Evolutionary conservation across 2,888 invertebrate species (phyloP), one percentile per base, ranked within the genome.

Genomic region (Rugalucina vietnamica): DNA sequence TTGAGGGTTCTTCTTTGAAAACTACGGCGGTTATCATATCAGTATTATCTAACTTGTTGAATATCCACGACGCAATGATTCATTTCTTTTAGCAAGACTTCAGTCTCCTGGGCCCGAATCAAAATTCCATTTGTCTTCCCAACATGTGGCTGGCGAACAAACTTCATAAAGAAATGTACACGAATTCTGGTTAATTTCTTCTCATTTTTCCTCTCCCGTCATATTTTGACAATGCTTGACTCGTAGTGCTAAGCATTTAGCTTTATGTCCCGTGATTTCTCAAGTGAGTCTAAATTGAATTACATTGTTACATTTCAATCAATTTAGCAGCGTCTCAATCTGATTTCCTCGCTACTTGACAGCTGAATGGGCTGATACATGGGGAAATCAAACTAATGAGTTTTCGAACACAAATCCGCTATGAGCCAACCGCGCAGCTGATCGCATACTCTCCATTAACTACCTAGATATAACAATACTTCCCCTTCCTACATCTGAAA

Each of bases 271-370:
- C 73, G 72, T 85, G 85, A 87, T 85, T 85, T 85, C 85, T 85
- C 85, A 71, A 81, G 71, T 60, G 85, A 79, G 72, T 79, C 65
- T 39, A 85, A 83, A 87, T 85, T 87, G 87, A 87, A 87, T 87
- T 85, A 87, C 85, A 87, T 83, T 87, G 87, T 87, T 87, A 85
- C 72, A 81, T 85, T 87, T 82, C 85, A 83, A 87, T 87, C 87
- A 87, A 87, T 87, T 87, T 85, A 71, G 82, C 79, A 50, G 37
- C 65, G 65, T 65, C 65, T 65, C 65, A 34, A 65, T 65, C 65
- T 34, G 65, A 65, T 65, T 34, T 34, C 34, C 34, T 34, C 32
- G 34, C 32, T 34, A 34, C 65, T 65, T 65, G 65, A 65, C 65
- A 65, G 65, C 34, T 24, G n/a, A n/a, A n/a, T n/a, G n/a, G n/a